Evolutionary conservation across 2,888 invertebrate genomes (phyloP).

Genomic region (Polia nebulosa): DNA sequence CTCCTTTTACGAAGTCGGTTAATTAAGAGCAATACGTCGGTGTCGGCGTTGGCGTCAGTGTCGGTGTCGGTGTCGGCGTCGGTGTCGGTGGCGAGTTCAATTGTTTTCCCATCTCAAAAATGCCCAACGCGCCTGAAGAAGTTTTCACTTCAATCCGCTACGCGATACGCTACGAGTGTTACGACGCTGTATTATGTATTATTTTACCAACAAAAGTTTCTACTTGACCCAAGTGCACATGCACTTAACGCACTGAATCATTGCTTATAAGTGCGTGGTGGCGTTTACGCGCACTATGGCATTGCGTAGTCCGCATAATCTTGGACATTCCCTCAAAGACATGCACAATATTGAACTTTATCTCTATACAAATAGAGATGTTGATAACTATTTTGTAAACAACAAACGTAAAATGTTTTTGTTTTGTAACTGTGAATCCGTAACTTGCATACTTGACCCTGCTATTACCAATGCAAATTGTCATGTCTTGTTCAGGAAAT

Average conservation of each 20-base stretch:
- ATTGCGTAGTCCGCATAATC: slow-evolving; percentile 44
- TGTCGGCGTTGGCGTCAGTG: too few species aligned
- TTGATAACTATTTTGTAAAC: slow-evolving; percentile 18
- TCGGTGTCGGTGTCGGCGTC: too few species aligned
- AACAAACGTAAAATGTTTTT: slow-evolving; percentile 49
- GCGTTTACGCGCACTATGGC: slow-evolving; percentile 40
- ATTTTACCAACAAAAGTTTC: slow-evolving; percentile 41
- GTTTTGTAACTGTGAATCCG: slow-evolving; percentile 61
- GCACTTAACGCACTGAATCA: slow-evolving; percentile 38
- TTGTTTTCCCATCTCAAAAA: too few species aligned
- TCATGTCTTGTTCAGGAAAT: slow-evolving; percentile 44
- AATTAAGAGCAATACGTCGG: too few species aligned
- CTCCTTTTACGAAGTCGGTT: too few species aligned
- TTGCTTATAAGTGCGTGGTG: slow-evolving; percentile 25
- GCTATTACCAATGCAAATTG: slow-evolving; percentile 69
- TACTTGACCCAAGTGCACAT: slow-evolving; percentile 13
- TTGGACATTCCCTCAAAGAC: slow-evolving; percentile 14
- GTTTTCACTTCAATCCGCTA: too few species aligned
- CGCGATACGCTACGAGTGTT: too few species aligned
- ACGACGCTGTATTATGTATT: too few species aligned
- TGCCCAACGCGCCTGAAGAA: too few species aligned
- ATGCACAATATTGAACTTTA: slow-evolving; percentile 44
- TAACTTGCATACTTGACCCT: slow-evolving; percentile 74
- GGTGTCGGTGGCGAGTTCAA: too few species aligned
- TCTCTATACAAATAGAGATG: slow-evolving; percentile 26